phyloP scores from a whole-genome alignment of 2,113 vertebrate species.

The Microcebus tavaratra region DNA sequence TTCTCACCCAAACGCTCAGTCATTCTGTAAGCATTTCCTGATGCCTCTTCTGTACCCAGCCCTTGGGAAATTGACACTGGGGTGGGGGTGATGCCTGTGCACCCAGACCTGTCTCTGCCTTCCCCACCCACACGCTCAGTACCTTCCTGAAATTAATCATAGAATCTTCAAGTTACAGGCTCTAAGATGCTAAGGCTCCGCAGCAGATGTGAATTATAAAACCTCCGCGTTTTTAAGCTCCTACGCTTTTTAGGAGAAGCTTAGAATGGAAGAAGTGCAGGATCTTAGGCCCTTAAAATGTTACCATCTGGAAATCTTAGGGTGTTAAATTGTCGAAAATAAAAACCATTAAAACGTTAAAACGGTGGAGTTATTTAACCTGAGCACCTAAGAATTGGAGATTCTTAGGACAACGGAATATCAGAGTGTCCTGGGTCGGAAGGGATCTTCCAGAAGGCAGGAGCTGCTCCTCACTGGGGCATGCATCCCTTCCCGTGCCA shows the following conservation, averaged over 20 bases:
- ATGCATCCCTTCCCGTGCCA: neutral
- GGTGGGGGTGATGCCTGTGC: too few species aligned
- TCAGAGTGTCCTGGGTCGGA: neutral
- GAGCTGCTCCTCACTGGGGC: neutral
- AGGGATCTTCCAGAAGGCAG: neutral
- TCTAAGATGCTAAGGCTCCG: neutral
- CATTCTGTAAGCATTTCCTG: slow-evolving; percentile 44
- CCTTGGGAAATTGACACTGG: neutral
- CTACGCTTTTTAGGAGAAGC: neutral
- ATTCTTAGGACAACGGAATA: neutral
- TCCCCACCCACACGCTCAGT: neutral
- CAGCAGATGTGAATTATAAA: neutral
- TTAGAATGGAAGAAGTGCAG: neutral
- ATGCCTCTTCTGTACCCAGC: slow-evolving; percentile 7
- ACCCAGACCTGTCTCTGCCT: neutral
- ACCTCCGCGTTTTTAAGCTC: neutral
- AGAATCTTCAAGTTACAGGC: neutral
- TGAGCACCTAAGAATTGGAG: neutral
- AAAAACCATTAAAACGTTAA: neutral
- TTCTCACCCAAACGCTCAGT: neutral
- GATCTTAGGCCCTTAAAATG: neutral
- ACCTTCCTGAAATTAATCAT: slow-evolving; percentile 33
- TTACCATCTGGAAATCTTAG: neutral
- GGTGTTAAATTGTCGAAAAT: neutral
- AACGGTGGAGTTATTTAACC: neutral